Evolutionary conservation across 92 coral and sea anemone species (phyloP).

Genomic region (Phymanthus crucifer): DNA sequence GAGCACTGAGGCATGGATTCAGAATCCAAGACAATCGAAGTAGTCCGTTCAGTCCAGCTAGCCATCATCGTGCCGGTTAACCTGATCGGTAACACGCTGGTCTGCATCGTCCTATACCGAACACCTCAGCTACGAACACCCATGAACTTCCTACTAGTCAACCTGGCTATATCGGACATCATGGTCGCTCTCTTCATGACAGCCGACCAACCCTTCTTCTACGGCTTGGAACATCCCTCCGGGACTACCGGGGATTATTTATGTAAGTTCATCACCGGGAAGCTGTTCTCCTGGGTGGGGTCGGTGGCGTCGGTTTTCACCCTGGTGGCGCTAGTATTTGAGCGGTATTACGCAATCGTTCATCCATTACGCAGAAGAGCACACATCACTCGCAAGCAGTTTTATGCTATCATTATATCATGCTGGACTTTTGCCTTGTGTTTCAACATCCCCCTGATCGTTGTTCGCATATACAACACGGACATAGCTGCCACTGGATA

Average conservation of each 20-base stretch:
- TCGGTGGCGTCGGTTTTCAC: constrained; percentile 60
- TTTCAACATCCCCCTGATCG: constrained; percentile 48
- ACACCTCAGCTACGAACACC: constrained; percentile 44
- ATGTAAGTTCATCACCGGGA: constrained; percentile 59
- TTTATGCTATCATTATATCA: constrained; percentile 5
- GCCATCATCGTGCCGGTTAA: constrained; percentile 45
- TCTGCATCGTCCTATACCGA: constrained; percentile 32
- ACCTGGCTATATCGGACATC: constrained; percentile 58
- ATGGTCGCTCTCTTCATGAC: constrained; percentile 53
- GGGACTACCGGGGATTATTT: constrained; percentile 47
- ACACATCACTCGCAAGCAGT: constrained; percentile 15
- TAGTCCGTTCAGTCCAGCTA: constrained; percentile 41
- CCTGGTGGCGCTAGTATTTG: constrained; percentile 48
- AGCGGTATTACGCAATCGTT: constrained; percentile 54
- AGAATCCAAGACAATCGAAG: constrained; percentile 18
- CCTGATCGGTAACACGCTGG: constrained; percentile 49
- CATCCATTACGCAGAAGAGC: constrained; percentile 38
- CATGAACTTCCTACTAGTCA: constrained; percentile 54
- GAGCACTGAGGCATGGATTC: background rate
- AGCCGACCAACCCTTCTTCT: constrained; percentile 46
- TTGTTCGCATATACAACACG: constrained; percentile 43
- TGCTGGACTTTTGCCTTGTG: constrained; percentile 49
- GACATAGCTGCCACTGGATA: constrained; percentile 44
- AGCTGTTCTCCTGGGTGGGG: constrained; percentile 57
- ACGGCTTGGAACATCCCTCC: constrained; percentile 45